A percentile compares a stretch with the other conserved stretches of the same genome.
Conservation (phyloP, 2,113 vertebrate genomes). For the Neopipo cinnamomea region DNA sequence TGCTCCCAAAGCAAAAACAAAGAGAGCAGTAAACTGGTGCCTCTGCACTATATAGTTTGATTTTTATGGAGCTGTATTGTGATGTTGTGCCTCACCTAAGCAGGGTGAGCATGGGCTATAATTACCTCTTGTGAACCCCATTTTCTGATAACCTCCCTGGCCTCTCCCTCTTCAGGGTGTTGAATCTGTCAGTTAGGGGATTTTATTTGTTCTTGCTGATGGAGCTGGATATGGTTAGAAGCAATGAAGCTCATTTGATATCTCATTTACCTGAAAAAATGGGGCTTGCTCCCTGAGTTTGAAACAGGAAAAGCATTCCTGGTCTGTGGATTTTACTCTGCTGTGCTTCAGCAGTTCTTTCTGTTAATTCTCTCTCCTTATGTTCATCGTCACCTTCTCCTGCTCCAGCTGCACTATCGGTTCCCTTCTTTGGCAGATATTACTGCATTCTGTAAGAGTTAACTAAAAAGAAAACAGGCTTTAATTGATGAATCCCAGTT, state of each 20-base stretch:
- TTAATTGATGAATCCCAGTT: background rate
- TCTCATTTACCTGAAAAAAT: background rate
- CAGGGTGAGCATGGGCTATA: conserved; percentile 12
- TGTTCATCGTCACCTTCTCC: background rate
- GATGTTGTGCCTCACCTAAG: conserved; percentile 42
- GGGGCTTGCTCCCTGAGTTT: background rate
- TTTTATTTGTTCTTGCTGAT: conserved; percentile 29
- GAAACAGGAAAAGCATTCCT: background rate
- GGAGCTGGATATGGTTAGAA: background rate
- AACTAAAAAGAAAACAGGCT: background rate
- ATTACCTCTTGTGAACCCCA: conserved; percentile 49
- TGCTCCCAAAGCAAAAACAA: conserved; percentile 75
- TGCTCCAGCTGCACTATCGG: background rate
- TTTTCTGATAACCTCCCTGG: conserved; percentile 47
- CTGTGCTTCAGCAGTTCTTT: background rate
- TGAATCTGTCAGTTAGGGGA: conserved; percentile 10
- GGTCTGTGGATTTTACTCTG: background rate
- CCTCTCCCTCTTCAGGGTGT: conserved; percentile 15
- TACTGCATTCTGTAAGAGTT: background rate
- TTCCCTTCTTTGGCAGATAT: background rate
- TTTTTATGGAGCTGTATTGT: conserved; percentile 56
- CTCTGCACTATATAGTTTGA: conserved; percentile 34
- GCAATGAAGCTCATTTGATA: conserved; percentile 15
- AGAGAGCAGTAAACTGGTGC: conserved; percentile 58
- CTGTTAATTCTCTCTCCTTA: background rate